phyloP scores from a whole-genome alignment of 2,113 vertebrate species.

The Cheilinus undulatus region DNA sequence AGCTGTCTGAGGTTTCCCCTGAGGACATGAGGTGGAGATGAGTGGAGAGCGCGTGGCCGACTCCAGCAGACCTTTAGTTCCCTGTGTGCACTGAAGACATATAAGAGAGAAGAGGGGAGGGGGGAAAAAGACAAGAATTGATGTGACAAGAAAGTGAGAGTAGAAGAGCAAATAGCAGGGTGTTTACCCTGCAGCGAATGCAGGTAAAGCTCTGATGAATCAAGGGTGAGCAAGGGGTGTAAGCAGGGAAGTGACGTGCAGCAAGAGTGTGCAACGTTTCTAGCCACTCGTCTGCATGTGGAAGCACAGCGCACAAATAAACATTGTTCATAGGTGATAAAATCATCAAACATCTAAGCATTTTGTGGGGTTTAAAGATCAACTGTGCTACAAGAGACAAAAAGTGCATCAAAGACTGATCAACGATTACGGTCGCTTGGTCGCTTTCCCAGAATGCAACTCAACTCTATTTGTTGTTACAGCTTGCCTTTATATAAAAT shows the following conservation, averaged over 20 bases:
- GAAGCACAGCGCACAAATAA: no score
- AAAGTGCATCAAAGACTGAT: no score
- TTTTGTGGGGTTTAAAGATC: no score
- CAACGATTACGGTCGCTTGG: no score
- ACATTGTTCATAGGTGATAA: no score
- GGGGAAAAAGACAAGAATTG: background rate
- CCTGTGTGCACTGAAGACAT: slow-evolving; percentile 69
- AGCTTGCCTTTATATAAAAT: no score
- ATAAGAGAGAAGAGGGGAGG: background rate
- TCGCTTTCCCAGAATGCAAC: no score
- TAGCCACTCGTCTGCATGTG: slow-evolving; percentile 4
- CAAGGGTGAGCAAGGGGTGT: slow-evolving; percentile 4
- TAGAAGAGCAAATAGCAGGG: slow-evolving; percentile 4
- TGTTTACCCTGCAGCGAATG: slow-evolving; percentile 1
- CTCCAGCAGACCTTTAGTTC: slow-evolving; percentile 76
- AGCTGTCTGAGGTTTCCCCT: slow-evolving; percentile 67
- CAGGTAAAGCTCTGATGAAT: slow-evolving; percentile 9
- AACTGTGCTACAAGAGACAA: no score
- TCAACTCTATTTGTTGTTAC: no score
- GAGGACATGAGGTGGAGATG: slow-evolving; percentile 71
- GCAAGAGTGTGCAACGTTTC: slow-evolving; percentile 11
- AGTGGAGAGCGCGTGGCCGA: slow-evolving; percentile 68
- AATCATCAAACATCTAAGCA: background rate
- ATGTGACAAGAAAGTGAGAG: slow-evolving; percentile 18
- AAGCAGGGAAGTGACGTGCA: background rate